phyloP scores from a whole-genome alignment of 1,140 invertebrate genomes.

The Pararge aegeria region DNA sequence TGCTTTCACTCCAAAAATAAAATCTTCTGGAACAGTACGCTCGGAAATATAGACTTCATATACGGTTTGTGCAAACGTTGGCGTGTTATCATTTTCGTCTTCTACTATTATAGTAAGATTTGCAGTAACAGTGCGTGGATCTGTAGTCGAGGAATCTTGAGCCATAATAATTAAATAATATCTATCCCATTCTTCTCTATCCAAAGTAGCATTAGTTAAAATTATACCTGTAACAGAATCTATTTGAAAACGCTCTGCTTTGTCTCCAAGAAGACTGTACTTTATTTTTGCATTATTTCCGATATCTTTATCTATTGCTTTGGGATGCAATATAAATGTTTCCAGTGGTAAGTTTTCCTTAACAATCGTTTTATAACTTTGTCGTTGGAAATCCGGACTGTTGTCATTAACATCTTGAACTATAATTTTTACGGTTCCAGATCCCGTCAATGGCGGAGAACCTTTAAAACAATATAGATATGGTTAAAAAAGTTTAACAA shows the following conservation, averaged over 20 bases:
- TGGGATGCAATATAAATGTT: slow-evolving; percentile 85
- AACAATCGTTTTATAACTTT: slow-evolving; percentile 88
- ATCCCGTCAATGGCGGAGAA: slow-evolving; percentile 92
- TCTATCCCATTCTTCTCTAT: slow-evolving; percentile 87
- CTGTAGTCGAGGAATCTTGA: slow-evolving; percentile 91
- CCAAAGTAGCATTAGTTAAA: slow-evolving; percentile 84
- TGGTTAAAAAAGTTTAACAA: slow-evolving; percentile 1
- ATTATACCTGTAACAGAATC: slow-evolving; percentile 88
- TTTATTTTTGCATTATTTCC: slow-evolving; percentile 92
- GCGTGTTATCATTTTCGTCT: slow-evolving; percentile 94
- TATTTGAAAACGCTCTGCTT: slow-evolving; percentile 87
- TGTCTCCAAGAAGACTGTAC: slow-evolving; percentile 90
- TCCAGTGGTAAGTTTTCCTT: slow-evolving; percentile 88
- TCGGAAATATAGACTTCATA: slow-evolving; percentile 91
- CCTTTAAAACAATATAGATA: slow-evolving; percentile 81
- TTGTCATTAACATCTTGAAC: slow-evolving; percentile 98
- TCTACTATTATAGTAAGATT: slow-evolving; percentile 89
- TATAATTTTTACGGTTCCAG: slow-evolving; percentile 91
- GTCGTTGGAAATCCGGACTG: slow-evolving; percentile 89
- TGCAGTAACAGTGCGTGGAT: slow-evolving; percentile 87
- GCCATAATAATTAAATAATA: slow-evolving; percentile 92
- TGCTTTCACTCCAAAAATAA: slow-evolving; percentile 93
- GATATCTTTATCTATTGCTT: slow-evolving; percentile 89
- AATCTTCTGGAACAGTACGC: slow-evolving; percentile 86
- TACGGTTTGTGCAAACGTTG: slow-evolving; percentile 85